These are phyloP conservation scores for Uloborus plumipes DNA, from an alignment of 2,888 invertebrate genomes.

Conservation along the genomic window DNA sequence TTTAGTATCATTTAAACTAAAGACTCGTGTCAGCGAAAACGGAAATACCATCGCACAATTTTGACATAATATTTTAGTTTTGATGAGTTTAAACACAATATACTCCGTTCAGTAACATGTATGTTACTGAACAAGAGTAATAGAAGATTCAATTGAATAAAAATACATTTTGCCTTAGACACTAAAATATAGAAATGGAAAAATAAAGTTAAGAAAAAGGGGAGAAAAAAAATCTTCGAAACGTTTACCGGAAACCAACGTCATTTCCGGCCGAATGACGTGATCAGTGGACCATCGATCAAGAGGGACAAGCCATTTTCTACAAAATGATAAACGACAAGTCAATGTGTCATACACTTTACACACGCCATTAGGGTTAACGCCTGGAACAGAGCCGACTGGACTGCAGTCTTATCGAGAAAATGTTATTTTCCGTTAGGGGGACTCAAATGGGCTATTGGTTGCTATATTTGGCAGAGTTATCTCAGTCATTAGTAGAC, in stretches of 20 bases:
- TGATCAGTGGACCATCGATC: conserved; percentile 54
- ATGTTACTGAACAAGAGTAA: no score
- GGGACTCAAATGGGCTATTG: conserved; percentile 24
- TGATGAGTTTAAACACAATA: no score
- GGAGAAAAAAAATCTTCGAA: conserved; percentile 17
- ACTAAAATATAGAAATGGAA: background rate
- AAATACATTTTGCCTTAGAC: no score
- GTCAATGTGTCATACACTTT: conserved; percentile 58
- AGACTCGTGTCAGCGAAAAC: no score
- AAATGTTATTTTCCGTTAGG: conserved; percentile 49
- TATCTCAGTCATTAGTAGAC: conserved; percentile 50
- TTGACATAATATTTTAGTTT: no score
- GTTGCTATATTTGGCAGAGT: conserved; percentile 43
- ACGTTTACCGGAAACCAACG: conserved; percentile 56
- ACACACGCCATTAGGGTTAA: conserved; percentile 57
- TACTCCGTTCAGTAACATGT: no score
- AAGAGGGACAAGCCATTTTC: conserved; percentile 60
- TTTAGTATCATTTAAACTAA: no score
- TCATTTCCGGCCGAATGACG: conserved; percentile 54
- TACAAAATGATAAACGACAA: conserved; percentile 60
- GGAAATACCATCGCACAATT: no score
- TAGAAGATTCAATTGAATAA: no score
- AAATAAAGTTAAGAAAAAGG: background rate
- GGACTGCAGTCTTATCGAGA: conserved; percentile 30
- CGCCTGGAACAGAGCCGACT: conserved; percentile 33